Conservation (phyloP, 1,140 invertebrate species). For the Dendroctonus valens region DNA sequence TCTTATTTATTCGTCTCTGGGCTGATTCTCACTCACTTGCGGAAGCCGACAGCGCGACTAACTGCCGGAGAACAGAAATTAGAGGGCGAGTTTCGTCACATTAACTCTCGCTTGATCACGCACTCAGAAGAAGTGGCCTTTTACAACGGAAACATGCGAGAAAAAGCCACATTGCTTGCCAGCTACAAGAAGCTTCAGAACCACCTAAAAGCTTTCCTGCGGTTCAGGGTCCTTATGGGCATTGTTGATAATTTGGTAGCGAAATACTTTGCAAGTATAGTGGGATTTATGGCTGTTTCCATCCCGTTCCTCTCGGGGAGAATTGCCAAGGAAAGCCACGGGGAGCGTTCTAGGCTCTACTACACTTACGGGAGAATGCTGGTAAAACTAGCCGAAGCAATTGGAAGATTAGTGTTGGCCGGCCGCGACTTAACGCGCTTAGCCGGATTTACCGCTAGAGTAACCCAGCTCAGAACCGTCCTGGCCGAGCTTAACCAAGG, state of each 20-base stretch:
- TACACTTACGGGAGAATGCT: constrained; percentile 97
- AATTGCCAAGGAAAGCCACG: constrained; percentile 55
- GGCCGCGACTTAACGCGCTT: constrained; percentile 91
- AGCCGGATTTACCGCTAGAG: constrained; percentile 89
- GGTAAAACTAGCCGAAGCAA: constrained; percentile 94
- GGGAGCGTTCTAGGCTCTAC: constrained; percentile 70
- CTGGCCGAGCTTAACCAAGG: constrained; percentile 85
- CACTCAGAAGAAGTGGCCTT: constrained; percentile 99
- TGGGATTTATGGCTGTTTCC: constrained; percentile 94
- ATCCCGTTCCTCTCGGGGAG: constrained; percentile 80
- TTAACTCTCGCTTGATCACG: constrained; percentile 93
- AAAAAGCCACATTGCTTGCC: constrained; percentile 82
- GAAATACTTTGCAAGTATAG: constrained; percentile 93
- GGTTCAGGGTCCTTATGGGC: constrained; percentile 91
- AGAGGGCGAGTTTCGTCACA: constrained; percentile 96
- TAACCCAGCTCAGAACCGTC: constrained; percentile 86
- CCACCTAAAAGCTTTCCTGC: constrained; percentile 86
- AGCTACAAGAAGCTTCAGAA: constrained; percentile 88
- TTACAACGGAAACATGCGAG: constrained; percentile 88
- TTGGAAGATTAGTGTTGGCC: constrained; percentile 89
- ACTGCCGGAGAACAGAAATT: constrained; percentile 93
- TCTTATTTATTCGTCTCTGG: constrained; percentile 84
- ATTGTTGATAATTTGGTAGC: constrained; percentile 94
- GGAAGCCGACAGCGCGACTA: constrained; percentile 82
- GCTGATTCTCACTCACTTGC: constrained; percentile 72